Evolutionary conservation across 2,113 vertebrate species (phyloP), one percentile per base, ranked within the genome.

Genomic region (Macrotus californicus): DNA sequence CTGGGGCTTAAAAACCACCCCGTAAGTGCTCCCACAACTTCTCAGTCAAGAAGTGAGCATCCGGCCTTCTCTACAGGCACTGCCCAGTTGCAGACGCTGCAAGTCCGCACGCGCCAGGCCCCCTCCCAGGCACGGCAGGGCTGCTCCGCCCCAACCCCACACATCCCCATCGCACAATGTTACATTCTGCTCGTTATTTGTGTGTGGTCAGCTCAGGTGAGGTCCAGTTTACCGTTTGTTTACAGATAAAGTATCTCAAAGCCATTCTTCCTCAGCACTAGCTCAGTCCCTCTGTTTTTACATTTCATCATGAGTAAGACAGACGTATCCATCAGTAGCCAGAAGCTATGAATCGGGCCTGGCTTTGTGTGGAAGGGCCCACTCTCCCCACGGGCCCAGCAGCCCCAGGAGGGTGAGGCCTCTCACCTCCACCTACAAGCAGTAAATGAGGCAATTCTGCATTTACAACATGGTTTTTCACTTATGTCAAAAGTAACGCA

Each of bases 261-360:
- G 48, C n/a, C 76, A 66, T 46, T 69, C 56, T 92, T 66, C 70
- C 75, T 75, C 24, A 66, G 59, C 43, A 85, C 26, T 15, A 52
- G 50, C 69, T 90, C 70, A 81, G 41, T 29, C 64, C 77, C 41
- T 76, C 81, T 87, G 61, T 56, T 70, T 93, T 84, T 89, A 50
- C 54, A 91, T 88, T 59, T 64, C 70, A 59, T 41, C 43, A 88
- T 72, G 66, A 61, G 83, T 85, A n/a, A 73, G n/a, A 72, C 79
- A 59, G 70, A 84, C 48, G 6, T 15, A 31, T 12, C 56, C 29
- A 85, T 95, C 24, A 84, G 34, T 26, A 84, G 76, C 70, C 52
- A 31, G 41, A 56, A 24, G 50, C 50, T 52, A 69, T 3, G 26
- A 2, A 15, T 31, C n/a, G 43, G 89, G 69, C 39, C 41, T 13